phyloP scores from a whole-genome alignment of 1,140 invertebrate species.

The Galendromus occidentalis region DNA sequence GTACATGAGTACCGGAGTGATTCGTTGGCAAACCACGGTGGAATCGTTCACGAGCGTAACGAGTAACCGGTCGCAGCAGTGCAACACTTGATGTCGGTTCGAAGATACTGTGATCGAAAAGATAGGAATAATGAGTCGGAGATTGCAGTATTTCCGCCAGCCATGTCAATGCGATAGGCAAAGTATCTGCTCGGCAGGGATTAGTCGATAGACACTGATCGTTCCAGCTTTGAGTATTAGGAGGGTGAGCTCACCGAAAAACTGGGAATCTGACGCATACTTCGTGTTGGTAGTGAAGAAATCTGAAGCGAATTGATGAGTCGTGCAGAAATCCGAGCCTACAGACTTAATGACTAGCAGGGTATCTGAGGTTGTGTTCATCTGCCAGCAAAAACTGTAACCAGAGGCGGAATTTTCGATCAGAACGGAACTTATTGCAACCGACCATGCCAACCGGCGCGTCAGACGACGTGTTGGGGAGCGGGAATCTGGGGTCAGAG shows the following conservation, averaged over 20 bases:
- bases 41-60: neutral
- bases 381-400: neutral
- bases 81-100: neutral
- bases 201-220: no score
- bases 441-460: no score
- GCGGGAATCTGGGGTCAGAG: no score
- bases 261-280: neutral
- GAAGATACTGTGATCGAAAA: neutral
- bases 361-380: neutral
- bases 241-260: neutral
- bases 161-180: no score
- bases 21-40: neutral
- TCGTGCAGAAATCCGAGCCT: neutral
- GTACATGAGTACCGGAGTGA: neutral
- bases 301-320: neutral
- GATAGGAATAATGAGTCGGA: no score
- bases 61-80: neutral
- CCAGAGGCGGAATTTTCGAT: neutral
- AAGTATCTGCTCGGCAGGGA: no score
- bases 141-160: no score
- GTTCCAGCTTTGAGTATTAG: no score
- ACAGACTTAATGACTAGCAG: neutral
- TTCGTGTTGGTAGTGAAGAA: constrained; percentile 6
- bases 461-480: no score
- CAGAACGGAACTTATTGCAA: no score